Evolutionary conservation across 2,797 vertebrate genomes (phyloP).

Genomic region (Menidia menidia): DNA sequence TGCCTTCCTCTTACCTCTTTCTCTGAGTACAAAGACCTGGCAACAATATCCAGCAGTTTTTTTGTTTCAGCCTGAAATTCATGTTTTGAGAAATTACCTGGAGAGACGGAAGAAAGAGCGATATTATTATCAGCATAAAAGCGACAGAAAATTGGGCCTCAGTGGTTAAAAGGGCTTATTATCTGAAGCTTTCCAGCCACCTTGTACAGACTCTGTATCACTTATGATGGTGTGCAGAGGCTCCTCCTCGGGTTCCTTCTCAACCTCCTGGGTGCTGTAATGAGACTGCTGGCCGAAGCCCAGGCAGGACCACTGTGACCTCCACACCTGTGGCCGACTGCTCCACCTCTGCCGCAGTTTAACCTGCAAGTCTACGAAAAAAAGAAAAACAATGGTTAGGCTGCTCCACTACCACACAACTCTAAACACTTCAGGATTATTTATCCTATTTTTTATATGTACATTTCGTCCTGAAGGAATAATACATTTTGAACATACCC

Average conservation of each 20-base stretch:
- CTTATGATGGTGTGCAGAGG: constrained; percentile 88
- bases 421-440: background rate
- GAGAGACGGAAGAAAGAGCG: constrained; percentile 2
- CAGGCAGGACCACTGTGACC: constrained; percentile 36
- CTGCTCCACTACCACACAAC: background rate
- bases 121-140: background rate
- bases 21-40: constrained; percentile 94
- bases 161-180: background rate
- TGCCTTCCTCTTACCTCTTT: constrained; percentile 87
- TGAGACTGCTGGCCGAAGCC: constrained; percentile 51
- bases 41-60: constrained; percentile 96
- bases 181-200: constrained; percentile 66
- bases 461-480: background rate
- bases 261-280: constrained; percentile 88
- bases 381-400: background rate
- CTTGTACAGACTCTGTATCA: constrained; percentile 89
- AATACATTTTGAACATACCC: background rate
- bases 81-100: constrained; percentile 90
- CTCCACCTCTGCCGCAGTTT: constrained; percentile 31
- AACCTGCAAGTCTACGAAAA: constrained; percentile 34
- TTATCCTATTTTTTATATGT: background rate
- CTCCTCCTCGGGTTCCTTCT: constrained; percentile 85
- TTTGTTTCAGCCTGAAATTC: constrained; percentile 98
- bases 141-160: background rate
- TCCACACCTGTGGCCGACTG: constrained; percentile 50